Evolutionary conservation across 2,797 vertebrate species (phyloP).

Genomic region (Galaxias olidus): DNA sequence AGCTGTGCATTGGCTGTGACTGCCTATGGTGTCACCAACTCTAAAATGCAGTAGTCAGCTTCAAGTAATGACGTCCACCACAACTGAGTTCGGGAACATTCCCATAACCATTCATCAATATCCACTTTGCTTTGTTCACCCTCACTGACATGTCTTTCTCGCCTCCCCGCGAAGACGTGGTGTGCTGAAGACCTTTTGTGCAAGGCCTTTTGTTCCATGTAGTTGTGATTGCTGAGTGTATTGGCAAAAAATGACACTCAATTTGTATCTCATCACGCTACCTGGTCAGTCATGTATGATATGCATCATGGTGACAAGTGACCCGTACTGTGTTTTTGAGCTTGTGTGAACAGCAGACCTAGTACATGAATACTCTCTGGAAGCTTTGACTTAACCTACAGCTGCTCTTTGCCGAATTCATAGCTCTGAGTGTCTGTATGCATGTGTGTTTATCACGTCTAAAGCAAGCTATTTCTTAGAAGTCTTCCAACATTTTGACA

Average conservation of each 20-base stretch:
- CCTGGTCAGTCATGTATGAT: constrained; percentile 64
- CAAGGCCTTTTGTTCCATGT: constrained; percentile 2
- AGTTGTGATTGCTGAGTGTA: constrained; percentile 35
- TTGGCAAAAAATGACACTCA: constrained; percentile 63
- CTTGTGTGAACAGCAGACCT: constrained; percentile 29
- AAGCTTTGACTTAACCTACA: constrained; percentile 36
- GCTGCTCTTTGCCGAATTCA: constrained; percentile 13
- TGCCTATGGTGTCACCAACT: constrained; percentile 12
- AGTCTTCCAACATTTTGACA: constrained; percentile 38
- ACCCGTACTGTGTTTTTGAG: constrained; percentile 55
- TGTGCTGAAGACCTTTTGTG: constrained; percentile 19
- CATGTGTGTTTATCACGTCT: constrained; percentile 28
- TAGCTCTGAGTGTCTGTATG: constrained; percentile 28
- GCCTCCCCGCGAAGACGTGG: constrained; percentile 12
- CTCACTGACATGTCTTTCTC: constrained; percentile 35
- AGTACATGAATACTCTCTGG: constrained; percentile 13
- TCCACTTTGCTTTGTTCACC: constrained; percentile 37
- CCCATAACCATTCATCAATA: constrained; percentile 54
- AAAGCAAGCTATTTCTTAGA: constrained; percentile 17
- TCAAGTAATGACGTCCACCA: constrained; percentile 51
- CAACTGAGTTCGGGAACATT: constrained; percentile 38
- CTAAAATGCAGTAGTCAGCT: constrained; percentile 15
- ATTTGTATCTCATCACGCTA: constrained; percentile 73
- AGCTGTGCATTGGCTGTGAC: constrained; percentile 28
- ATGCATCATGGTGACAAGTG: constrained; percentile 53